Conservation (phyloP, 2,797 vertebrate genomes). For the Uromys caudimaculatus region DNA sequence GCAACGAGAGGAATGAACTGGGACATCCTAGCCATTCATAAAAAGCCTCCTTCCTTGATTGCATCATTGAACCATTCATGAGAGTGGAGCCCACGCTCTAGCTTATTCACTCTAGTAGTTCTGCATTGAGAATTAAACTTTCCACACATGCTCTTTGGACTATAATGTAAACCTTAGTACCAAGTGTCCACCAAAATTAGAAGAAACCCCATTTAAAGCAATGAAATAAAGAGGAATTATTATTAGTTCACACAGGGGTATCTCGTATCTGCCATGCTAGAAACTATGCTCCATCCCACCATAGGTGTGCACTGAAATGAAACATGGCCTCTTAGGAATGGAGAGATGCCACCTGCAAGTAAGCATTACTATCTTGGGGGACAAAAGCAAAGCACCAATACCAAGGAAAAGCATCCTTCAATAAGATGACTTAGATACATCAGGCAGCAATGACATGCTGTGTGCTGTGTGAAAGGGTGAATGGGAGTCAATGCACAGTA, state of each 20-base stretch:
- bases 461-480: slow-evolving; percentile 69
- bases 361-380: slow-evolving; percentile 63
- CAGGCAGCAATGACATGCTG: slow-evolving; percentile 70
- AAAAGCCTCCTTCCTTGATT: not conserved
- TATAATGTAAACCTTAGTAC: not conserved
- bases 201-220: not conserved
- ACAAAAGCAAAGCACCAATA: slow-evolving; percentile 66
- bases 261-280: not conserved
- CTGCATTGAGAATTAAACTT: not conserved
- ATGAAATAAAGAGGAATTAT: not conserved
- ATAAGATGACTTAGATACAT: slow-evolving; percentile 80
- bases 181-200: not conserved
- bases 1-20: not conserved
- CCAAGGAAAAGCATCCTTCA: slow-evolving; percentile 80
- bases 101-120: not conserved
- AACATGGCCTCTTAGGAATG: slow-evolving; percentile 52
- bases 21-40: not conserved
- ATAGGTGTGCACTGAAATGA: slow-evolving; percentile 7
- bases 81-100: not conserved
- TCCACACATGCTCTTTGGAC: not conserved
- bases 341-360: slow-evolving; percentile 68
- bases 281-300: not conserved
- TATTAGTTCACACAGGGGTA: not conserved
- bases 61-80: not conserved
- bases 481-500: slow-evolving; percentile 62